Percentiles rank a stretch among this genome's conserved stretches.
phyloP scores from a whole-genome alignment of 2,113 vertebrate genomes.

The Phylloscopus trochiloides region DNA sequence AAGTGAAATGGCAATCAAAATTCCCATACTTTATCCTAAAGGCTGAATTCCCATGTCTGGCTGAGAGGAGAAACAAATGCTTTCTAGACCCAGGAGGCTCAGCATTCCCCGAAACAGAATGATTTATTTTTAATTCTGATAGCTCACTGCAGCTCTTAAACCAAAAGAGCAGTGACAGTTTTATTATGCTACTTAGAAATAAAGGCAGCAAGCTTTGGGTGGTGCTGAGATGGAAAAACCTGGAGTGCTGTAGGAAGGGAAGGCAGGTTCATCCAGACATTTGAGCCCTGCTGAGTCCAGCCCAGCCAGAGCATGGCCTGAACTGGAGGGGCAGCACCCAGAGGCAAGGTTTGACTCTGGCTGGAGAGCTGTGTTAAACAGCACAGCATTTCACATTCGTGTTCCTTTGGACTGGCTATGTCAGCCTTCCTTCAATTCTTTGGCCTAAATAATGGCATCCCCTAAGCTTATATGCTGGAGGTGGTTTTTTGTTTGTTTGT shows the following conservation, averaged over 20 bases:
- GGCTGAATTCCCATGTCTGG: slow-evolving; percentile 42
- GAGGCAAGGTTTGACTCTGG: not conserved
- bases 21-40: slow-evolving; percentile 16
- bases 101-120: not conserved
- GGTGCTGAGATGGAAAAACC: fast-evolving
- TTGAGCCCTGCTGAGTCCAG: fast-evolving
- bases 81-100: slow-evolving; percentile 27
- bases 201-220: not conserved
- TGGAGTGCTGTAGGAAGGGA: not conserved
- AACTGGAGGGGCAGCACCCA: not conserved
- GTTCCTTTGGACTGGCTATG: not conserved
- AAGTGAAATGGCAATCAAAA: slow-evolving; percentile 2
- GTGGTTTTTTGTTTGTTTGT: not conserved
- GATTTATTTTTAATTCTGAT: slow-evolving; percentile 51
- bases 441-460: slow-evolving; percentile 20
- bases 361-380: not conserved
- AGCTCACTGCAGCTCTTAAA: not conserved
- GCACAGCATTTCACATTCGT: not conserved
- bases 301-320: not conserved
- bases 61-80: slow-evolving; percentile 43
- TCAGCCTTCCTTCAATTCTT: slow-evolving; percentile 58
- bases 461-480: not conserved
- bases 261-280: not conserved
- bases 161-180: not conserved
- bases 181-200: not conserved